These are phyloP conservation scores for Silurus glanis DNA, from an alignment of 2,113 vertebrate genomes.

Conservation along the genomic window DNA sequence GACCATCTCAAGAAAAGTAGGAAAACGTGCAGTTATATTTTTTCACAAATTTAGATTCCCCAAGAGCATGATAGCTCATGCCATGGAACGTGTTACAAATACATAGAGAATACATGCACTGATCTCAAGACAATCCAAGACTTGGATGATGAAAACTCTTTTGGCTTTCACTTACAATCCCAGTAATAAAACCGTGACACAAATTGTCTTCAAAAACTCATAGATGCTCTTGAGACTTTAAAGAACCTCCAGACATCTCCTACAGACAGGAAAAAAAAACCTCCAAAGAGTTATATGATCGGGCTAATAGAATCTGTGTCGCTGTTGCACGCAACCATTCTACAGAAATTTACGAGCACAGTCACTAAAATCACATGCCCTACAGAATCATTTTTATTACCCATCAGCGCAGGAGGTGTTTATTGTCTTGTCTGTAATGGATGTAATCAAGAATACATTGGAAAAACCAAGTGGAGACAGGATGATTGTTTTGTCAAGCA, in stretches of 20 bases:
- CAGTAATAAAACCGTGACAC: background rate
- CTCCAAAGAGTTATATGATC: background rate
- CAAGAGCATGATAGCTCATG: background rate
- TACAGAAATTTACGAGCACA: background rate
- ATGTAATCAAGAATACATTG: background rate
- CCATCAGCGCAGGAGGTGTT: background rate
- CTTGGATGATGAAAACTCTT: background rate
- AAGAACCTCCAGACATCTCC: background rate
- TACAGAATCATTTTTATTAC: background rate
- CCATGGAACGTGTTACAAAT: background rate
- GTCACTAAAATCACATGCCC: background rate
- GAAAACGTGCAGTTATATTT: background rate
- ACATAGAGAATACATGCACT: background rate
- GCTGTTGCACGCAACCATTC: background rate
- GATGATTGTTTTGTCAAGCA: background rate
- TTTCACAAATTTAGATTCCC: background rate
- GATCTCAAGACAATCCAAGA: background rate
- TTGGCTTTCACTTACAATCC: background rate
- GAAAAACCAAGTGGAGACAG: background rate
- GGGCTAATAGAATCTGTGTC: too few relatives aligned
- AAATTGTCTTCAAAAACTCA: background rate
- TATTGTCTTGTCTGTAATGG: background rate
- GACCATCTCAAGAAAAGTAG: background rate
- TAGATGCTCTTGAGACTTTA: background rate
- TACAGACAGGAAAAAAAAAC: background rate